Percentiles rank a stretch among this genome's conserved stretches.
Evolutionary conservation across 2,888 invertebrate genomes (phyloP).

Genomic region (Automeris io): DNA sequence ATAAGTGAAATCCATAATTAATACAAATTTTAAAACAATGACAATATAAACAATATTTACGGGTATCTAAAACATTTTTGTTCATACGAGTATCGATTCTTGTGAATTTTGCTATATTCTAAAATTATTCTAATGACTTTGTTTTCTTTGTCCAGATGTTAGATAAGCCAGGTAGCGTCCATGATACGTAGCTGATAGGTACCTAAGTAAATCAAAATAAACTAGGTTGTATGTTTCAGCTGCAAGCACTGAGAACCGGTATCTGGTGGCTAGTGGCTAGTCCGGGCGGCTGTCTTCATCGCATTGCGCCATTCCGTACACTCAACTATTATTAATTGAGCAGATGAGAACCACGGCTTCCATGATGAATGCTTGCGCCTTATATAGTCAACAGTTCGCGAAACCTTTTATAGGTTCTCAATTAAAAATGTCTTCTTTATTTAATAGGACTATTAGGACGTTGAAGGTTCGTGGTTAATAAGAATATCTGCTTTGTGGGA

Average conservation of each 20-base stretch:
- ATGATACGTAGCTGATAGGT: conserved; percentile 46
- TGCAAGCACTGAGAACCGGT: conserved; percentile 62
- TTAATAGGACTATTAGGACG: conserved; percentile 66
- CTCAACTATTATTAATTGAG: conserved; percentile 77
- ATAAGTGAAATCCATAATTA: no score
- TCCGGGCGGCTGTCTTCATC: conserved; percentile 51
- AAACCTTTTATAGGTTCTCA: conserved; percentile 77
- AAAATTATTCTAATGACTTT: no score
- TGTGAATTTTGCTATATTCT: no score
- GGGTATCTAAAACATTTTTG: no score
- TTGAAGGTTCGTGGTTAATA: conserved; percentile 63
- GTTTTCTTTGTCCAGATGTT: no score
- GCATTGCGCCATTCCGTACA: conserved; percentile 63
- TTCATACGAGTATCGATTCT: no score
- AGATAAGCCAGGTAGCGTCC: no score
- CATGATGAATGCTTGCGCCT: conserved; percentile 71
- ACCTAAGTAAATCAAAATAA: conserved; percentile 73
- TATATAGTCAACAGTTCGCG: conserved; percentile 68
- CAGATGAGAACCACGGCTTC: conserved; percentile 72
- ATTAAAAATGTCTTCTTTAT: conserved; percentile 76
- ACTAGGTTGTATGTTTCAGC: conserved; percentile 63
- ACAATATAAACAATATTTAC: no score
- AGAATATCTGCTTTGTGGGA: conserved; percentile 72
- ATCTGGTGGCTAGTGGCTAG: no score
- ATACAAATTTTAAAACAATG: no score